Evolutionary conservation across 2,797 vertebrate species (phyloP).

Genomic region (Cynodonichthys magdalenae): DNA sequence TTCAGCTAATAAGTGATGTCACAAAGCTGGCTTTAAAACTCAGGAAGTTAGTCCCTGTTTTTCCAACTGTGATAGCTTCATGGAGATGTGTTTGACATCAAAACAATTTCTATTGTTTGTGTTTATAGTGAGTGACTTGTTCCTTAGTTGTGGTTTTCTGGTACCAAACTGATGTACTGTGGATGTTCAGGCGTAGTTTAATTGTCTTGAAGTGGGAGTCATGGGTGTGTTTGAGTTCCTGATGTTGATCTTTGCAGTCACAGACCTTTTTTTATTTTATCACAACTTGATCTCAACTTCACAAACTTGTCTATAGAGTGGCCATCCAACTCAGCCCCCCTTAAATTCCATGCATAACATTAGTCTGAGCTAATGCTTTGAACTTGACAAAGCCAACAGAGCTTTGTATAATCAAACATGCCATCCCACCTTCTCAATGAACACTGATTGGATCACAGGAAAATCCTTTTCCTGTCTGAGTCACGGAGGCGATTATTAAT

Average conservation of each 20-base stretch:
- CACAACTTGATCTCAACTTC: constrained; percentile 39
- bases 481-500: constrained; percentile 33
- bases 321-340: constrained; percentile 14
- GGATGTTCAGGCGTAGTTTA: neutral
- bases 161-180: neutral
- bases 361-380: constrained; percentile 33
- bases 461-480: constrained; percentile 46
- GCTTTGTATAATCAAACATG: constrained; percentile 32
- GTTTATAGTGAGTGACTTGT: neutral
- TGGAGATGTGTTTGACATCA: neutral
- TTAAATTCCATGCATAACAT: constrained; percentile 5
- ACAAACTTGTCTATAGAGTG: constrained; percentile 11
- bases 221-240: constrained; percentile 16
- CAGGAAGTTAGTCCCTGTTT: no score
- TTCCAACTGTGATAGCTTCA: no score
- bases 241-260: constrained; percentile 18
- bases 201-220: constrained; percentile 9
- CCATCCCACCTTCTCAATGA: constrained; percentile 34
- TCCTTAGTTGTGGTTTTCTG: neutral
- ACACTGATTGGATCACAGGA: constrained; percentile 33
- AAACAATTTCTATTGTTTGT: neutral
- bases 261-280: constrained; percentile 35
- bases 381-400: constrained; percentile 22
- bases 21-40: no score
- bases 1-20: no score